phyloP scores from a whole-genome alignment of 2,888 invertebrate species.

The Xanthorhoe spadicearia region DNA sequence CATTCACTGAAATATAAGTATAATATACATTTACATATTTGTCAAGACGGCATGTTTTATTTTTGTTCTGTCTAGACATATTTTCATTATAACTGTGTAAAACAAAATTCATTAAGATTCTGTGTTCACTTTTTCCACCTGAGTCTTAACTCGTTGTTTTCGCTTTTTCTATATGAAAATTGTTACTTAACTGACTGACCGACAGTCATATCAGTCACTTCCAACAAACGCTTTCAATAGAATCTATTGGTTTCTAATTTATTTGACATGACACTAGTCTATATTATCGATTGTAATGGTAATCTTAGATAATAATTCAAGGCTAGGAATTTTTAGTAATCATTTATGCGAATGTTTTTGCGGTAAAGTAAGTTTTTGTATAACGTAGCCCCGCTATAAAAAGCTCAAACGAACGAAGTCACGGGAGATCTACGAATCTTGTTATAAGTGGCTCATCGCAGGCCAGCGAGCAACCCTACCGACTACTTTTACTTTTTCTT shows the following conservation, averaged over 20 bases:
- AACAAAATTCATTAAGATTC: conserved; percentile 18
- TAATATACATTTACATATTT: too few species aligned
- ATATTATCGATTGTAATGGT: too few species aligned
- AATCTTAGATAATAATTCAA: too few species aligned
- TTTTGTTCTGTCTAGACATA: conserved; percentile 23
- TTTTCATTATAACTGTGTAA: conserved; percentile 12
- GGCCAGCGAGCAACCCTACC: conserved; percentile 13
- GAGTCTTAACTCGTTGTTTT: conserved; percentile 11
- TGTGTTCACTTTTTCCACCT: conserved; percentile 13
- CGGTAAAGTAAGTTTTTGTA: too few species aligned
- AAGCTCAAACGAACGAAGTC: background rate
- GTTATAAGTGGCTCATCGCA: conserved; percentile 23
- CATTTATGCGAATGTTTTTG: too few species aligned
- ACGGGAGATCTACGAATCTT: conserved; percentile 4
- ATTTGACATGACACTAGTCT: too few species aligned
- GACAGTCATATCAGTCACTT: background rate
- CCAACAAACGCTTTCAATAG: too few species aligned
- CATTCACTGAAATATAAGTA: too few species aligned
- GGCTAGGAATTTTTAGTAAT: too few species aligned
- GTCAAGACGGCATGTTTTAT: background rate
- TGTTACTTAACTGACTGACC: background rate
- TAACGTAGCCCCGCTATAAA: background rate
- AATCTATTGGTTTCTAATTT: too few species aligned
- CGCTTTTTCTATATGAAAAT: conserved; percentile 2
- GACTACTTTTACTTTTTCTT: conserved; percentile 21